Base-by-base conservation (phyloP, 2,797 vertebrate genomes). In the Anabas testudineus region DNA sequence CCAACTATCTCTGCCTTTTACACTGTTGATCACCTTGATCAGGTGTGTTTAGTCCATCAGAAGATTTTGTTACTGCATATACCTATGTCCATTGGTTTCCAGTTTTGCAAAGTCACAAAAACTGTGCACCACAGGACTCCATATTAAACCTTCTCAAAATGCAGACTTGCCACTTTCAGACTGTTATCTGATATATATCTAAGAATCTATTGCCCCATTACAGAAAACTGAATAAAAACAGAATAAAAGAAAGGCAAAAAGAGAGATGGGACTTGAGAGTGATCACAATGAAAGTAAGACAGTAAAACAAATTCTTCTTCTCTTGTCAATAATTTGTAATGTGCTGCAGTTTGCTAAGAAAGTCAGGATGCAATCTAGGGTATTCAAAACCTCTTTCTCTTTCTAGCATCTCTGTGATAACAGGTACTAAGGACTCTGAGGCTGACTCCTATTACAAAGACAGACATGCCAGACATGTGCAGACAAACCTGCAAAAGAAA, bases 391-490 rank as follows among this genome's bases (percentile, higher is more conserved):
- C 12, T n/a, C 1, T 52, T 34, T 63, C n/a, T 67, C 57, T 56
- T 37, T 24, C 41, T 7, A 65, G 48, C 66, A 24, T 52, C 45
- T 66, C 32, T 51, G 55, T 37, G 47, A 74, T 55, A 47, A 53
- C 57, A 57, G 65, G 59, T 64, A 45, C 57, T 46, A 1, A 30
- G n/a, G 19, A 28, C 51, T 26, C 19, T 18, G 59, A 57, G 71
- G 45, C 36, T 26, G 68, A 71, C 67, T 85, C 70, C 43, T 28
- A 10, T 72, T 70, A 69, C 71, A 39, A 8, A 77, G 58, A 67
- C 37, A 4, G 65, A 65, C 32, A 55, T 28, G 39, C 5, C n/a
- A 46, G 42, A 45, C 32, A 4, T 13, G 47, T 15, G 28, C 65
- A 81, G 61, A 71, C 59, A 70, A 59, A 61, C 15, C 19, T 10